Base-by-base conservation (phyloP, 2,888 invertebrate species). In the Eristalinus aeneus region DNA sequence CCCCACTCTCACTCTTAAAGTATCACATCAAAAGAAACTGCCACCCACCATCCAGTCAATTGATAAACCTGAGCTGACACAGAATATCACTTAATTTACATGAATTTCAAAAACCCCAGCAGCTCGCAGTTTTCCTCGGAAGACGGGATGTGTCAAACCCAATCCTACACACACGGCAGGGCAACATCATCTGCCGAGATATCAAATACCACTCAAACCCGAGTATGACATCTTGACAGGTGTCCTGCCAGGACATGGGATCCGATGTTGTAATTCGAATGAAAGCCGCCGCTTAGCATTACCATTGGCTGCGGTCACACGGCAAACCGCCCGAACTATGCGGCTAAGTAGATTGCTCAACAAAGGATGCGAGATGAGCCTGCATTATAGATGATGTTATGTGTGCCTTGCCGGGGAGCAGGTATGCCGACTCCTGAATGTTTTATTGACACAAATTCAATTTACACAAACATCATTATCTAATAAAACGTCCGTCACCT, bases 211-310 rank as follows among this genome's bases (percentile, higher is more conserved):
- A 39, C 67, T 86, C 74, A 77, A 82, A 76, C 69, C 73, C 53
- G 54, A 32, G 68, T 72, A 74, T 82, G 77, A 86, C 77, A 82
- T 71, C 68, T 74, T 86, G 86, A 82, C 86, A 86, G 82, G 82
- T 82, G 63, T 74, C 71, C 65, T 65, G 16, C 39, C 22, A 65
- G 65, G 10, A 60, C 76, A 53, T 63, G 53, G 69, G 31, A 81
- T 75, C 64, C 58, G 53, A 63, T 68, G 72, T 85, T 85, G 67
- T 81, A 85, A 77, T 82, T 82, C 77, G 69, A 81, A 82, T 86
- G 65, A 67, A 64, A 67, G 56, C 61, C 46, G 8, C 68, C 54
- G 60, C 56, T 61, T 61, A 71, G 54, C 69, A 53, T 31, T 56
- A 20, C 64, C 64, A 63, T 36, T 67, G 46, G 23, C 12, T 67